Base-by-base conservation (phyloP, 2,888 invertebrate genomes). In the Mamestra brassicae region DNA sequence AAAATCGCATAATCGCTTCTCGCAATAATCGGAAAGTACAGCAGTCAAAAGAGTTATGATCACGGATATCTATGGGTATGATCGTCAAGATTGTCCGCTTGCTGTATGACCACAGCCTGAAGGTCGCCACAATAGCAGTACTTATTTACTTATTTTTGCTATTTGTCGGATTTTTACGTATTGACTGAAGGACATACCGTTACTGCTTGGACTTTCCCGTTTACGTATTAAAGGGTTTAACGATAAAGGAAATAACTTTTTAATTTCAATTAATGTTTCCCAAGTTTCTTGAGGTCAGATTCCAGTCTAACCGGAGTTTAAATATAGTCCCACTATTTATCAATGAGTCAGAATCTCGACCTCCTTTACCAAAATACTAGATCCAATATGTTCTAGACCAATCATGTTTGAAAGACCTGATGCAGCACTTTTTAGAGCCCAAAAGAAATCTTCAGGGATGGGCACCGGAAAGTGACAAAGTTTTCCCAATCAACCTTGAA, bases 111-210 rank as follows among this genome's bases (percentile, higher is more conserved):
- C 73, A 17, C 42, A 70, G 42, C 76, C 60, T 17, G 52, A 80
- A 83, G 80, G 87, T 83, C 77, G 64, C 78, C 64, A 62, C 71
- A 66, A 72, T 76, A 68, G 34, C 52, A 68, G 65, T 79, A 74
- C 62, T 78, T 81, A 83, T 83, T 63, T 34, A 64, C 60, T 60
- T 63, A 62, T 76, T 71, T 74, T 71, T 72, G 15, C 36, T 71
- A 69, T 47, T 80, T 71, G 61, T 70, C 68, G 57, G 62, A 77
- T 71, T 83, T 87, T 85, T 66, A 63, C 68, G 78, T 71, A 45
- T 38, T 26, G 7, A 6, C n/a, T 61, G 66, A 74, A 82, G 77
- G 87, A 26, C 58, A 34, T 64, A 26, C 38, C 26, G n/a, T 52
- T 68, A 64, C 57, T 11, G 58, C 26, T 65, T 45, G 65, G 71